phyloP scores from a whole-genome alignment of 1,140 invertebrate species.

The Nephotettix cincticeps region DNA sequence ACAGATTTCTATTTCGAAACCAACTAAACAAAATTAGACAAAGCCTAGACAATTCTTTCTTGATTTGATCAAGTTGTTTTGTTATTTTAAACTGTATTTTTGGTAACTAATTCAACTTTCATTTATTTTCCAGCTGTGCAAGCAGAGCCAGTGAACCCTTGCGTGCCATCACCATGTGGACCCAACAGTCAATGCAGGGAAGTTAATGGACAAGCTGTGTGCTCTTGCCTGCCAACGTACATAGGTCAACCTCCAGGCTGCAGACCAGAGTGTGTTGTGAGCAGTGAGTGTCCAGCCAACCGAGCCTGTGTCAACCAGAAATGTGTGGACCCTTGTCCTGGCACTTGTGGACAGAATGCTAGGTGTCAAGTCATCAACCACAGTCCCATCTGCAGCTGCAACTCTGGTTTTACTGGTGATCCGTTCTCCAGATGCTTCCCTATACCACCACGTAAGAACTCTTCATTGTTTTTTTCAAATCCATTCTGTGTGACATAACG shows the following conservation, averaged over 20 bases:
- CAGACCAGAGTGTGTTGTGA: constrained; percentile 53
- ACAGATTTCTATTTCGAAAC: no score
- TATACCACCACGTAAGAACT: constrained; percentile 42
- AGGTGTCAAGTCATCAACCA: constrained; percentile 54
- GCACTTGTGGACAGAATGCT: constrained; percentile 51
- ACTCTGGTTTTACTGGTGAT: constrained; percentile 50
- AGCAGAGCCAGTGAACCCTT: constrained; percentile 45
- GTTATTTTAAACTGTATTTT: no score
- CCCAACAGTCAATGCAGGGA: constrained; percentile 55
- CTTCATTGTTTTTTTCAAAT: no score
- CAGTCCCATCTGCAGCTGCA: constrained; percentile 57
- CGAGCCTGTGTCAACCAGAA: constrained; percentile 53
- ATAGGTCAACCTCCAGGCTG: constrained; percentile 54
- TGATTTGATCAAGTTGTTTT: no score
- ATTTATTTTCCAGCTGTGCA: constrained; percentile 46
- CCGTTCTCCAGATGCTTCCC: constrained; percentile 47
- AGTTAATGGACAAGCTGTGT: constrained; percentile 53
- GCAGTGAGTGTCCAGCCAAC: constrained; percentile 50
- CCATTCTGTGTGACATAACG: no score
- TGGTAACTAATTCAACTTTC: not conserved
- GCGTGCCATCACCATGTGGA: constrained; percentile 56
- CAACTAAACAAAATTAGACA: no score
- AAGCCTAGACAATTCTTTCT: no score
- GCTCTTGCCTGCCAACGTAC: constrained; percentile 52
- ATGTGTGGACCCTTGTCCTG: constrained; percentile 56